Evolutionary conservation across 2,113 vertebrate genomes (phyloP).

Genomic region (Theristicus caerulescens): DNA sequence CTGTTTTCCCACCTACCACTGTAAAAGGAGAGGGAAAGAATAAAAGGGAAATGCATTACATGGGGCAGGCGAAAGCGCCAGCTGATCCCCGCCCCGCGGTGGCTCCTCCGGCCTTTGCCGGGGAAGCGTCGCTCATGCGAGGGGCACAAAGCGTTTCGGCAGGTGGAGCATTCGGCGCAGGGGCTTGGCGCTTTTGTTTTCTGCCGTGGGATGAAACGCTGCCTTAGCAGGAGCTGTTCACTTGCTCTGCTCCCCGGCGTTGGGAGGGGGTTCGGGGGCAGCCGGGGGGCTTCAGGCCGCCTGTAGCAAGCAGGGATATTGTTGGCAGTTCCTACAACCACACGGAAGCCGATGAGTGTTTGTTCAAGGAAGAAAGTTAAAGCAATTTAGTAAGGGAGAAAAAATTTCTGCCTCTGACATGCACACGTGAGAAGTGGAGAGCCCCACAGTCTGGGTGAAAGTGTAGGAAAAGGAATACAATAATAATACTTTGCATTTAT

Average conservation of each 20-base stretch:
- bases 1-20: not conserved
- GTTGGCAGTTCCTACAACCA: not conserved
- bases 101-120: not conserved
- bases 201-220: fast-evolving
- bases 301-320: not conserved
- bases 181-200: not conserved
- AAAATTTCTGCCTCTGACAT: not conserved
- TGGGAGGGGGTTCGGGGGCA: not conserved
- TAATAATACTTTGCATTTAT: not conserved
- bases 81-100: not conserved
- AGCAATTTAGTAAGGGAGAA: not conserved
- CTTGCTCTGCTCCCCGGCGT: not conserved
- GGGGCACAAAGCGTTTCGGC: not conserved
- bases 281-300: not conserved
- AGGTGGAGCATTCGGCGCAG: not conserved
- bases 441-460: not conserved
- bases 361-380: not conserved
- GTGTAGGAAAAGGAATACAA: not conserved
- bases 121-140: not conserved
- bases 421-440: not conserved
- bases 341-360: not conserved
- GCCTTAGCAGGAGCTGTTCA: not conserved
- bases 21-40: not conserved
- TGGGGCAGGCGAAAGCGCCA: not conserved
- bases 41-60: not conserved